Conservation (phyloP, 2,888 invertebrate species). For the Pterostichus niger region DNA sequence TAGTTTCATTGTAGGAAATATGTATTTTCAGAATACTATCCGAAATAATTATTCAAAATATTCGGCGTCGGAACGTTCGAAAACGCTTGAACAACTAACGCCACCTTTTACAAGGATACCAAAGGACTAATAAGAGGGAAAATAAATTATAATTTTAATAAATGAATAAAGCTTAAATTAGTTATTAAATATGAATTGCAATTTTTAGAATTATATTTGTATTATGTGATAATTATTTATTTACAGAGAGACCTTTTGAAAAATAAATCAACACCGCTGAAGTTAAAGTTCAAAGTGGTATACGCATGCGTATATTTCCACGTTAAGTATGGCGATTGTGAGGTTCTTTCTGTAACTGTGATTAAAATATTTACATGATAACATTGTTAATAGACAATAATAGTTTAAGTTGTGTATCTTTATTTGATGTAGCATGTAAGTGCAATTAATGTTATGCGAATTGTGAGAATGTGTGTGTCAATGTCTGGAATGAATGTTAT, state of each 20-base stretch:
- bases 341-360: conserved; percentile 71
- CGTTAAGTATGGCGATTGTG: conserved; percentile 71
- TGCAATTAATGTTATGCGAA: conserved; percentile 53
- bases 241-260: background rate
- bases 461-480: conserved; percentile 55
- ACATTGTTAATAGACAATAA: conserved; percentile 70
- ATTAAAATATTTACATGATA: conserved; percentile 71
- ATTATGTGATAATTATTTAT: conserved; percentile 33
- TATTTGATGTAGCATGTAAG: conserved; percentile 68
- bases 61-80: conserved; percentile 62
- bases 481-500: conserved; percentile 51
- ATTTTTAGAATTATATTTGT: background rate
- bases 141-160: background rate
- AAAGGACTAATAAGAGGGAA: background rate
- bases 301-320: conserved; percentile 69
- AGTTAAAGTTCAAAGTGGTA: conserved; percentile 41
- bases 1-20: conserved; percentile 71
- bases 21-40: conserved; percentile 46
- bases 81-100: conserved; percentile 50
- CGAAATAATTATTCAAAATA: conserved; percentile 51
- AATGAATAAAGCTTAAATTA: background rate
- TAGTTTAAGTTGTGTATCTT: conserved; percentile 70
- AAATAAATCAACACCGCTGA: conserved; percentile 46
- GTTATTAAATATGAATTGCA: background rate
- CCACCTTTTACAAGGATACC: conserved; percentile 40